Base-by-base conservation (phyloP, 2,888 invertebrate genomes). In the Aphelenchoides bicaudatus region DNA sequence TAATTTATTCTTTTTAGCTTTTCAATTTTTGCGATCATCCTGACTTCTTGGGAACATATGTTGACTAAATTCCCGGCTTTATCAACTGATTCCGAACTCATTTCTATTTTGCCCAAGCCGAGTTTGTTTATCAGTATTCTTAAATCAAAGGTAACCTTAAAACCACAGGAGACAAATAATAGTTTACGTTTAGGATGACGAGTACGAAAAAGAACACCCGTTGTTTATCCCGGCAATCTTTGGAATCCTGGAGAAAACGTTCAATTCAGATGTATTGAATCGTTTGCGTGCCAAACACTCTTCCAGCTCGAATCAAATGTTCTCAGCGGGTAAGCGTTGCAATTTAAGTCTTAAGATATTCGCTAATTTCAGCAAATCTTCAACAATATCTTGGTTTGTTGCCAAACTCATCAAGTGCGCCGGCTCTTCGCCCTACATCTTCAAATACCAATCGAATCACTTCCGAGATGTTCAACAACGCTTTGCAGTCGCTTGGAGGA, bases 371-470 rank as follows among this genome's bases (percentile, higher is more conserved):
- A n/a, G n/a, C n/a, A n/a, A n/a, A n/a, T n/a, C n/a, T n/a, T n/a
- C n/a, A n/a, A n/a, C n/a, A n/a, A n/a, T n/a, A n/a, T n/a, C n/a
- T n/a, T n/a, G n/a, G n/a, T n/a, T n/a, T n/a, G n/a, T n/a, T n/a
- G n/a, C n/a, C n/a, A n/a, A n/a, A n/a, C n/a, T n/a, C n/a, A n/a
- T n/a, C n/a, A n/a, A n/a, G n/a, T n/a, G n/a, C n/a, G n/a, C n/a
- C n/a, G n/a, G n/a, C n/a, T n/a, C n/a, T n/a, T n/a, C n/a, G n/a
- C n/a, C n/a, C n/a, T n/a, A n/a, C n/a, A n/a, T n/a, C n/a, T n/a
- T n/a, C n/a, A n/a, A n/a, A n/a, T n/a, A n/a, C 10, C 16, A 43
- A 43, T 16, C 10, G 43, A 43, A 43, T 43, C 3, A 43, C 43
- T 10, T 23, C 43, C 13, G 43, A 43, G 13, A 10, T 27, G 13